Base-by-base conservation (phyloP, 37 sponge, comb jelly and placozoan genomes). In the Petrosia ficiformis region DNA sequence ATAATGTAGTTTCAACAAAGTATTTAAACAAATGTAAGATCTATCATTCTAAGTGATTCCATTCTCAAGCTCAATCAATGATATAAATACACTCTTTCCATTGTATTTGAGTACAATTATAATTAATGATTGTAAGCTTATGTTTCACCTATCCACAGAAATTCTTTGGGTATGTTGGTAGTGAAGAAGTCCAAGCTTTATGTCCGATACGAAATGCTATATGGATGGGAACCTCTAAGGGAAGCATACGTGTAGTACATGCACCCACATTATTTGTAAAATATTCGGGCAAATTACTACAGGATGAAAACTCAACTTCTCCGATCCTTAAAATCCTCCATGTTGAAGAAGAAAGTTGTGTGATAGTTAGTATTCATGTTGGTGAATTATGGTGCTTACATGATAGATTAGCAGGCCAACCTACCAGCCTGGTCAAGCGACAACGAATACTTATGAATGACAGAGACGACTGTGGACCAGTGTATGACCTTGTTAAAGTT, bases 171-270 rank as follows among this genome's bases (percentile, higher is more conserved):
- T 84, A 74, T 66, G 58, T 76, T 34, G 40, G 74, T 40, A 59
- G 67, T 16, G 77, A 80, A 1, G 90, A 90, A 68, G 43, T 90
- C 39, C 72, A 76, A 5, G 76, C 85, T 14, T 41, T 90, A 60
- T 90, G 90, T 57, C 73, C 80, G 11, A 68, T 79, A 19, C 39
- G 57, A 5, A 71, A 84, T 77, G 61, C 52, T 29, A 74, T 90
- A 39, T 90, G 90, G 90, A 73, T 90, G 77, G 90, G 90, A 0
- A 84, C 85, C 4, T 36, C 66, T 14, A 32, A 66, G 0, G 90
- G 90, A 0, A 67, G 59, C 41, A 24, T 90, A 34, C 63, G 57
- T 22, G 60, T 90, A 14, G 58, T 84, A 44, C 73, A 90, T 44
- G 82, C 85, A 8, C 77, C 74, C 1, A 77, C 84, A 26, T 73